Conservation (phyloP, 1,140 invertebrate species). For the Artemia franciscana region DNA sequence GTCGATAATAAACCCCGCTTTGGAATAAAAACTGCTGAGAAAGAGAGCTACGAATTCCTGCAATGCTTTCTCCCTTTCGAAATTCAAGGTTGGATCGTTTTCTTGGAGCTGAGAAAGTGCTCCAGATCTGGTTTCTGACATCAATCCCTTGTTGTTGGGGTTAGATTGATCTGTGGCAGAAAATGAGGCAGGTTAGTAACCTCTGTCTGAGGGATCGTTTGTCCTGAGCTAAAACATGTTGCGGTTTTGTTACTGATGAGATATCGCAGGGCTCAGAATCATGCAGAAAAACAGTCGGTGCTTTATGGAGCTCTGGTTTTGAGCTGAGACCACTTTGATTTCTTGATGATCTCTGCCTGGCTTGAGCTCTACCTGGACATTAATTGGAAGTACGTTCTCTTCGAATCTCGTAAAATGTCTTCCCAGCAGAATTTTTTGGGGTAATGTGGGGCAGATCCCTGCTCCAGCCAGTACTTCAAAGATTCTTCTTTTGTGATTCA, state of each 20-base stretch:
- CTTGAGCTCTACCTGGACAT: not conserved
- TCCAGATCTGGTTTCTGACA: not conserved
- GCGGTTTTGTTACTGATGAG: not conserved
- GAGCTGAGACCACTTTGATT: not conserved
- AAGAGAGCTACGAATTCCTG: not conserved
- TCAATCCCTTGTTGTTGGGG: not conserved
- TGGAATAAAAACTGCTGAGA: not conserved
- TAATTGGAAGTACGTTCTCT: not conserved
- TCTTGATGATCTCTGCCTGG: not conserved
- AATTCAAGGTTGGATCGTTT: not conserved
- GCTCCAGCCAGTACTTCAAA: not conserved
- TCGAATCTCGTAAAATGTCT: not conserved
- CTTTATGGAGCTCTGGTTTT: not conserved
- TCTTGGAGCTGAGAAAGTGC: not conserved
- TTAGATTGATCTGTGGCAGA: not conserved
- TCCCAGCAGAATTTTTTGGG: not conserved
- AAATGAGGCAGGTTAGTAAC: not conserved
- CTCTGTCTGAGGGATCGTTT: not conserved
- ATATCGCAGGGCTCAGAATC: not conserved
- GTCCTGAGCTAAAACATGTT: not conserved
- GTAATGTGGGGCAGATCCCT: not conserved
- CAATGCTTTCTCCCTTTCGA: not conserved
- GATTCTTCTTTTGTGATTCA: not conserved
- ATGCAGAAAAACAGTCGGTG: not conserved
- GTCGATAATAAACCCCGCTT: not conserved